A percentile compares a stretch with the other conserved stretches of the same genome.
Evolutionary conservation across 2,113 vertebrate genomes (phyloP).

Genomic region (Brevimyrus niger): DNA sequence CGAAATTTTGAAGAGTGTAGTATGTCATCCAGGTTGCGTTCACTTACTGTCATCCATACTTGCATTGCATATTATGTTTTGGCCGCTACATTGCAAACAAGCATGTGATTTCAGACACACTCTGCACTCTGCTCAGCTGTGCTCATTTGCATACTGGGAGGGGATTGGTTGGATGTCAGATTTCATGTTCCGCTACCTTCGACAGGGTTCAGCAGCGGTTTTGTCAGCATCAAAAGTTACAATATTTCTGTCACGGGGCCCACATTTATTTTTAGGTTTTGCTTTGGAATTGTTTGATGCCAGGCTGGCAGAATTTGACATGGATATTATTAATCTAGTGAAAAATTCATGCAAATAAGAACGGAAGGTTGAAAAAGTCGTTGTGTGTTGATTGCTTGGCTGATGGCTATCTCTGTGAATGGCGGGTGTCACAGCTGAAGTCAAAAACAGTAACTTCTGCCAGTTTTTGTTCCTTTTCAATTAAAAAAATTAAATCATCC

Average conservation of each 20-base stretch:
- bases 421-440: not conserved
- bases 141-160: not conserved
- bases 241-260: not conserved
- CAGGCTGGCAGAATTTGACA: slow-evolving; percentile 31
- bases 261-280: not conserved
- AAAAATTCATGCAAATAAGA: slow-evolving; percentile 39
- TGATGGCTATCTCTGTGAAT: not conserved
- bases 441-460: not conserved
- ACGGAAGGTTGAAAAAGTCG: not conserved
- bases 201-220: too few species aligned
- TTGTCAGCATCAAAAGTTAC: not conserved
- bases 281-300: not conserved
- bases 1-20: not conserved
- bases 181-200: not conserved
- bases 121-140: not conserved
- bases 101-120: not conserved
- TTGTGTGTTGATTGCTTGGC: not conserved
- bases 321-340: slow-evolving; percentile 48
- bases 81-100: not conserved
- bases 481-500: not conserved
- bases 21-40: not conserved
- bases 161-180: not conserved
- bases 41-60: not conserved
- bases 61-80: not conserved
- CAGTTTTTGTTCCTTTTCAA: slow-evolving; percentile 4